These are phyloP conservation scores for Gastracanthus pulcherrimus DNA, from an alignment of 2,888 invertebrate species.

Conservation along the genomic window DNA sequence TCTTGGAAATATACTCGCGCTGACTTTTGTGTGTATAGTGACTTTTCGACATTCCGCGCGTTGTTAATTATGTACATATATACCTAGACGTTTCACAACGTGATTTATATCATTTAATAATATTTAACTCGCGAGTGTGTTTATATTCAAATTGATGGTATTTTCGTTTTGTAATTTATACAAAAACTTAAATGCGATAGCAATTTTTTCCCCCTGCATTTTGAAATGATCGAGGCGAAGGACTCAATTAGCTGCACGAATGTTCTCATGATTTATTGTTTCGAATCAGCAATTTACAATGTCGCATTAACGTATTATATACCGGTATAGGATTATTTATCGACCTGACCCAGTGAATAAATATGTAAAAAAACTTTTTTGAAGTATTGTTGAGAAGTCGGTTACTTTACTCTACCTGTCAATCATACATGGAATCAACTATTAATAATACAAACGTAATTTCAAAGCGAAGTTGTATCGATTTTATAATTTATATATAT, in stretches of 20 bases:
- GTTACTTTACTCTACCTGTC: no score
- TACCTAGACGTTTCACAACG: neutral
- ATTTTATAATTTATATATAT: no score
- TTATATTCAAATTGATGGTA: neutral
- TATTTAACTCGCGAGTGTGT: neutral
- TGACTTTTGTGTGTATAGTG: no score
- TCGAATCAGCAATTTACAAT: conserved; percentile 36
- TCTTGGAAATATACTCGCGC: neutral
- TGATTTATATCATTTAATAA: conserved; percentile 14
- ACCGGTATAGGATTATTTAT: neutral
- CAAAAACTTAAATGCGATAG: neutral
- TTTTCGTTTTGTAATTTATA: conserved; percentile 15
- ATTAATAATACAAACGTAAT: no score
- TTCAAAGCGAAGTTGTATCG: no score
- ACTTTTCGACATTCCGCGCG: neutral
- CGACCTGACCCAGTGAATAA: neutral
- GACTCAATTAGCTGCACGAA: conserved; percentile 39
- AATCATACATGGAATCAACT: no score
- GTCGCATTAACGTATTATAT: neutral
- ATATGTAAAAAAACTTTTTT: neutral
- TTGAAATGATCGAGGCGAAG: conserved; percentile 8
- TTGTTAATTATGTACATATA: neutral
- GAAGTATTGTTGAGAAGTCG: neutral
- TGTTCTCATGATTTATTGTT: conserved; percentile 28
- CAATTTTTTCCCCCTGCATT: neutral